Evolutionary conservation across 2,797 vertebrate species (phyloP).

Genomic region (Cynopterus sphinx): DNA sequence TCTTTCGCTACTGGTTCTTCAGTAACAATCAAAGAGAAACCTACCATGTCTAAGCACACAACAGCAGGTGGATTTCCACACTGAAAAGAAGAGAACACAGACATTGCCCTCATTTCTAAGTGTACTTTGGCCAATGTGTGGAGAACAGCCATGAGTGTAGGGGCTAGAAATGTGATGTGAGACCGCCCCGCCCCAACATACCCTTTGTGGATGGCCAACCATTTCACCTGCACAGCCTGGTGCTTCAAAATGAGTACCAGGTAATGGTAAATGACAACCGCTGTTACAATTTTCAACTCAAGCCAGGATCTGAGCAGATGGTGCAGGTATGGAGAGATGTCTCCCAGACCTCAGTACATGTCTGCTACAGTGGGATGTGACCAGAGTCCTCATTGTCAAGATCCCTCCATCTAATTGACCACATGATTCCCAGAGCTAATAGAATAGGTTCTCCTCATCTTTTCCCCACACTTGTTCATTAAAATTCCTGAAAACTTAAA

Average conservation of each 20-base stretch:
- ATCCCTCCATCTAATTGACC: background rate
- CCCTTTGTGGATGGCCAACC: background rate
- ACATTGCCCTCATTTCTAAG: background rate
- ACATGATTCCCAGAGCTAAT: background rate
- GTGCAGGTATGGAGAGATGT: background rate
- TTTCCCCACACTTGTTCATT: background rate
- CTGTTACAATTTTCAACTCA: background rate
- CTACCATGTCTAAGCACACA: background rate
- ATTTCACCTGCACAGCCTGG: background rate
- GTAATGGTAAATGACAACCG: background rate
- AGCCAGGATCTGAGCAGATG: background rate
- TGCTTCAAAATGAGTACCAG: background rate
- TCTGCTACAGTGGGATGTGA: background rate
- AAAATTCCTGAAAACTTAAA: background rate
- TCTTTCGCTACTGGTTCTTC: background rate
- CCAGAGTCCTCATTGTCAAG: background rate
- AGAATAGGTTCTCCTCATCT: too few relatives aligned
- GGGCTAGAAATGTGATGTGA: background rate
- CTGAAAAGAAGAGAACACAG: accelerated
- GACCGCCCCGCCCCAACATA: accelerated
- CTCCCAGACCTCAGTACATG: background rate
- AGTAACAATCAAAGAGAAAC: background rate
- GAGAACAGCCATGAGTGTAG: background rate
- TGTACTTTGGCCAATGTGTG: background rate
- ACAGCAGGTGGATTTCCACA: background rate